Conservation (phyloP, 2,888 invertebrate genomes). For the Busseola fusca region DNA sequence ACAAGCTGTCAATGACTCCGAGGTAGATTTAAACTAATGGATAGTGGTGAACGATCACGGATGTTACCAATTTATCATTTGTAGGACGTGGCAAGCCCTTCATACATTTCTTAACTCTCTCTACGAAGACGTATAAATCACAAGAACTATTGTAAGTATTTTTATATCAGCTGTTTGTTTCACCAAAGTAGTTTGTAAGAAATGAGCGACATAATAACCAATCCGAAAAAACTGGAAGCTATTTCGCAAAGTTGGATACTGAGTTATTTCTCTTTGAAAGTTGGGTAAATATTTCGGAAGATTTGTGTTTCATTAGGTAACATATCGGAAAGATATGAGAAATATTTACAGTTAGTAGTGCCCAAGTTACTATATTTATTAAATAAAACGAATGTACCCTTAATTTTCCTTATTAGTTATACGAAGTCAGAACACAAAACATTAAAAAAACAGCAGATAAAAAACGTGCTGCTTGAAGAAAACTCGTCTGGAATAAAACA, state of each 20-base stretch:
- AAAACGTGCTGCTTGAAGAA: slow-evolving; percentile 35
- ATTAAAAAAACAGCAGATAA: slow-evolving; percentile 22
- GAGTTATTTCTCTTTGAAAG: slow-evolving; percentile 6
- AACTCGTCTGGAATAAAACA: slow-evolving; percentile 45
- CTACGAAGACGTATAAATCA: slow-evolving; percentile 25
- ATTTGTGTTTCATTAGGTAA: slow-evolving; percentile 9
- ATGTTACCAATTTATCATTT: slow-evolving; percentile 76
- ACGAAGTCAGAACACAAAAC: slow-evolving; percentile 27
- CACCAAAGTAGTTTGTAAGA: slow-evolving; percentile 1
- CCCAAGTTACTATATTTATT: not conserved
- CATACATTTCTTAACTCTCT: slow-evolving; percentile 42
- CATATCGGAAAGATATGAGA: not conserved
- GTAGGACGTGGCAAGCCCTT: slow-evolving; percentile 45
- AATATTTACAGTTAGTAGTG: not conserved
- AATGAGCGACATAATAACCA: slow-evolving; percentile 8
- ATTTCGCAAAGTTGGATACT: slow-evolving; percentile 14
- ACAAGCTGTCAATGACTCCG: slow-evolving; percentile 69
- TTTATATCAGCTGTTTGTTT: slow-evolving; percentile 31
- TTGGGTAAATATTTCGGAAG: not conserved
- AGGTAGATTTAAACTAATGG: slow-evolving; percentile 74
- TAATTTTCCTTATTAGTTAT: not conserved
- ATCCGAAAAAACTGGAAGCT: slow-evolving; percentile 5
- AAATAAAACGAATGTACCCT: not conserved
- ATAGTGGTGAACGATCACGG: slow-evolving; percentile 67
- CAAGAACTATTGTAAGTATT: slow-evolving; percentile 13